These are phyloP conservation scores for Idaea dimidiata DNA, from an alignment of 2,888 invertebrate genomes.

Conservation along the genomic window DNA sequence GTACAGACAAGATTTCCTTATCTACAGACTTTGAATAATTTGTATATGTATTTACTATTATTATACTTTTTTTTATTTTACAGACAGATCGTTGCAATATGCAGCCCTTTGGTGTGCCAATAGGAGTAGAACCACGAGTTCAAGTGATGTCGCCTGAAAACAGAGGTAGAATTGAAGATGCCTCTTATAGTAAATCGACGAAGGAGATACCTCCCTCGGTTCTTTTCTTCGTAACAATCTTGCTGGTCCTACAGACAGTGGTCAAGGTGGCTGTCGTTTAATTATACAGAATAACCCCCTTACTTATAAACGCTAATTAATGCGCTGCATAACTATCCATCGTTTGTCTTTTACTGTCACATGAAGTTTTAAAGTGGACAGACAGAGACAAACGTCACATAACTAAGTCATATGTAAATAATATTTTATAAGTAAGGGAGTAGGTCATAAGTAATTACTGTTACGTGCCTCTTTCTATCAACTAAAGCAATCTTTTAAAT, in stretches of 20 bases:
- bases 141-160: slow-evolving; percentile 7
- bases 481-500: not conserved
- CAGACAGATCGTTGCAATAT: slow-evolving; percentile 70
- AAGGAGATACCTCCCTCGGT: slow-evolving; percentile 54
- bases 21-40: no score
- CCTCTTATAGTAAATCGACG: slow-evolving; percentile 26
- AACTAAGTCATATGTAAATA: no score
- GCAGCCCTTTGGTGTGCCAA: slow-evolving; percentile 60
- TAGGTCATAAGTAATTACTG: no score
- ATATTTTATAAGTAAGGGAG: no score
- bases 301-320: no score
- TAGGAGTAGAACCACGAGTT: slow-evolving; percentile 36
- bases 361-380: no score
- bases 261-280: slow-evolving; percentile 63
- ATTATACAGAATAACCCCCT: no score
- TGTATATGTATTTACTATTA: no score
- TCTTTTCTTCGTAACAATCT: slow-evolving; percentile 64
- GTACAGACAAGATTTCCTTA: no score
- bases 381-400: no score
- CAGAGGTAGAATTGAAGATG: not conserved
- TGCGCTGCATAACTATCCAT: no score
- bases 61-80: slow-evolving; percentile 9
- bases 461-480: not conserved
- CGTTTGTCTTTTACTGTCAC: no score
- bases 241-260: slow-evolving; percentile 66